Base-by-base conservation (phyloP, 2,888 invertebrate species). In the Girardia tigrina region DNA sequence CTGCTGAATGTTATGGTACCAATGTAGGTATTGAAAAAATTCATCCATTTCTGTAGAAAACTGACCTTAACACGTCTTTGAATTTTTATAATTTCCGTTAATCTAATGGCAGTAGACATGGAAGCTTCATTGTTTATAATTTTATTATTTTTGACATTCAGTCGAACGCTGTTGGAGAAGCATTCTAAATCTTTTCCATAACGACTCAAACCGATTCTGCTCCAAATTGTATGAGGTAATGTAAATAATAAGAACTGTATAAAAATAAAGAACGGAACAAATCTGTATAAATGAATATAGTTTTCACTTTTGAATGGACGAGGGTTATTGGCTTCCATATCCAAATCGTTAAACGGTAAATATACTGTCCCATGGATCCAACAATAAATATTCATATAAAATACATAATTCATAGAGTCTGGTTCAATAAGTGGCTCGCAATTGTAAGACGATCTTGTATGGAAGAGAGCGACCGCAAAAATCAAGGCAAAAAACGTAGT, bases 251-350 rank as follows among this genome's bases (percentile, higher is more conserved):
- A 2, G 4, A 56, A 20, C 23, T 56, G 56, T 56, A 56, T 20
- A 56, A 56, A 20, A 20, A 56, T 8, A 4, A 56, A 56, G 4
- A 12, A 20, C n/a, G 56, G 56, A 20, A 56, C 4, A 56, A 56
- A 56, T 56, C 56, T 56, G n/a, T 56, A 56, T n/a, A 56, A 12
- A 16, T 56, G 56, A n/a, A 56, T 16, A 56, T 56, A 56, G n/a
- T n/a, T n/a, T n/a, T n/a, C n/a, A n/a, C n/a, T n/a, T n/a, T n/a
- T n/a, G n/a, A n/a, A n/a, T n/a, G n/a, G n/a, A 56, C n/a, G 4
- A 12, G 56, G n/a, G 23, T 56, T 56, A n/a, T 56, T 56, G n/a
- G 4, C 23, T 4, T 20, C 4, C 23, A 2, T 2, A 56, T n/a
- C 23, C 6, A 56, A 56, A 16, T 56, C 56, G n/a, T 56, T 23